phyloP scores from a whole-genome alignment of 2,113 vertebrate genomes.

The Hypocryptadius cinnamomeus region DNA sequence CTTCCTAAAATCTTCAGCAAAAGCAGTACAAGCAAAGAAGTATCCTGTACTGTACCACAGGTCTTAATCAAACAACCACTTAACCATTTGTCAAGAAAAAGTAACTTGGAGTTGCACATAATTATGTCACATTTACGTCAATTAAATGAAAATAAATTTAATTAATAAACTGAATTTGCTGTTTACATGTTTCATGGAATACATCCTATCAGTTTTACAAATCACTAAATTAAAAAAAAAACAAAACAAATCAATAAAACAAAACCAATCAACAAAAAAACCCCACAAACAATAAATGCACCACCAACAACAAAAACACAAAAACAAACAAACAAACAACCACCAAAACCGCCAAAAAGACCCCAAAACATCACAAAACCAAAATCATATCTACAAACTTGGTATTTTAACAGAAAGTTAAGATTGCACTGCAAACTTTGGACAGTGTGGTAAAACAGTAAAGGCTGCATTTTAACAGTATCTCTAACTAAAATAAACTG shows the following conservation, averaged over 20 bases:
- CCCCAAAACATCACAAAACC: not conserved
- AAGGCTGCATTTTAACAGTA: not conserved
- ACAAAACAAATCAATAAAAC: not conserved
- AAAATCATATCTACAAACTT: not conserved
- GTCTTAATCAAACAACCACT: not conserved
- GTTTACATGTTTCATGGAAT: not conserved
- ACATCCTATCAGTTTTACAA: not conserved
- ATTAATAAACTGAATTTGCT: not conserved
- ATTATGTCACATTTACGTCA: not conserved
- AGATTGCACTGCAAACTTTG: not conserved
- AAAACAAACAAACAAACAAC: not conserved
- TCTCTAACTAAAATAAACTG: not conserved
- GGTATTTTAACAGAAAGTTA: not conserved
- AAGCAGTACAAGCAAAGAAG: not conserved
- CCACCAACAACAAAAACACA: too few relatives aligned
- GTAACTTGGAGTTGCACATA: not conserved
- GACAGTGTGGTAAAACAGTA: not conserved
- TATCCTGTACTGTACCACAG: not conserved
- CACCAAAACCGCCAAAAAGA: not conserved
- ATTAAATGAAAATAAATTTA: not conserved
- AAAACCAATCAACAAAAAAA: not conserved
- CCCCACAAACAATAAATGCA: not conserved
- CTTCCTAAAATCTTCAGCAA: conserved; percentile 14
- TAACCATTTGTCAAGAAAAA: not conserved
- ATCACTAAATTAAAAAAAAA: not conserved